These are phyloP conservation scores for Calameuta pallipes DNA, from an alignment of 2,888 invertebrate species.

Conservation along the genomic window DNA sequence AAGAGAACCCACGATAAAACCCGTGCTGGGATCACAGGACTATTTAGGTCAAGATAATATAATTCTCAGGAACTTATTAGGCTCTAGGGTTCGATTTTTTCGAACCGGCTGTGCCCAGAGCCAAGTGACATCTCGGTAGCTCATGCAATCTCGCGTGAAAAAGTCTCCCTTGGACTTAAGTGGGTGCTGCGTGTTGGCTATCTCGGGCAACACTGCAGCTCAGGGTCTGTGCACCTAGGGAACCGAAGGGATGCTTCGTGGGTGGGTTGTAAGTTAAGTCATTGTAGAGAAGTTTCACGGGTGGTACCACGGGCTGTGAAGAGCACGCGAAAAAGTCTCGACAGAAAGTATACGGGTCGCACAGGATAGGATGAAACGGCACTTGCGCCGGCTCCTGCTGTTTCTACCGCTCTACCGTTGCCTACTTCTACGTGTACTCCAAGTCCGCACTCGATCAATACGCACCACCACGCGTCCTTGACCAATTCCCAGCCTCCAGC, in stretches of 20 bases:
- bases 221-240: not conserved
- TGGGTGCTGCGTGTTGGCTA: not conserved
- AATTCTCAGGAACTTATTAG: not conserved
- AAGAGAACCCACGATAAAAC: not conserved
- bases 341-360: not conserved
- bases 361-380: constrained; percentile 20
- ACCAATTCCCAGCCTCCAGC: constrained; percentile 58
- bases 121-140: not conserved
- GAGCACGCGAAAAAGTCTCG: not conserved
- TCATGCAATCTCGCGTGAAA: not conserved
- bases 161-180: not conserved
- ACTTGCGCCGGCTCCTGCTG: constrained; percentile 28
- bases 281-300: not conserved
- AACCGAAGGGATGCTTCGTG: not conserved
- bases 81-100: not conserved
- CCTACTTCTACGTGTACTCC: constrained; percentile 32
- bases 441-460: constrained; percentile 58
- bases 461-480: constrained; percentile 55
- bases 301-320: not conserved
- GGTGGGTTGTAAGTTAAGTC: not conserved
- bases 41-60: not conserved
- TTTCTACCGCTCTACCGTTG: constrained; percentile 24
- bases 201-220: not conserved
- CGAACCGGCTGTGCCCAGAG: not conserved
- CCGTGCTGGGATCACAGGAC: not conserved